Conservation (phyloP, 2,888 invertebrate genomes). For the Melinaea menophilus region DNA sequence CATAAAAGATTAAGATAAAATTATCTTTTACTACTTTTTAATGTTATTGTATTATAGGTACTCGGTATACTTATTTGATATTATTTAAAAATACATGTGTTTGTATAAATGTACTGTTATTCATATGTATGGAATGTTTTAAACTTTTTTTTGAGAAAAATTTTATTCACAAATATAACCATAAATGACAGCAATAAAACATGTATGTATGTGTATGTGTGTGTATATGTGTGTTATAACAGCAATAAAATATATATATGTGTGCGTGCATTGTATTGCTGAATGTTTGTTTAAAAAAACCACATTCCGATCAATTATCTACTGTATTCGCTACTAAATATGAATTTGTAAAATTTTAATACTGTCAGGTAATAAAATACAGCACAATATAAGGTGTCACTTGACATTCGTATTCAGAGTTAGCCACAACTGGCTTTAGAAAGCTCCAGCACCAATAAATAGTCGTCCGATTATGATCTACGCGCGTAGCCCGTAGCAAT, state of each 20-base stretch:
- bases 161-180: too few relatives aligned
- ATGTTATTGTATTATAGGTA: conserved; percentile 22
- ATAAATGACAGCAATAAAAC: too few relatives aligned
- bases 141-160: background rate
- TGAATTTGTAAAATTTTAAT: too few relatives aligned
- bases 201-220: too few relatives aligned
- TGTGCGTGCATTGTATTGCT: too few relatives aligned
- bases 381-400: conserved; percentile 56
- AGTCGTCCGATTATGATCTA: conserved; percentile 76
- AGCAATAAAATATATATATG: too few relatives aligned
- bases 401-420: conserved; percentile 56
- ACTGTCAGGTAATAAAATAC: conserved; percentile 32
- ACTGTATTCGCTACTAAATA: too few relatives aligned
- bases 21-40: conserved; percentile 33
- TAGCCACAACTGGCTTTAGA: conserved; percentile 53
- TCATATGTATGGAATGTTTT: background rate
- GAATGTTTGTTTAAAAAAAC: too few relatives aligned
- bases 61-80: conserved; percentile 20
- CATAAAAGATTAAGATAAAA: conserved; percentile 52
- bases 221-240: too few relatives aligned
- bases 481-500: conserved; percentile 73
- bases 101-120: conserved; percentile 1
- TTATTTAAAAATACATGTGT: conserved; percentile 3
- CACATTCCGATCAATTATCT: too few relatives aligned
- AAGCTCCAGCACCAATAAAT: conserved; percentile 72